These are phyloP conservation scores for Lagria hirta DNA, from an alignment of 2,888 invertebrate genomes.

Conservation along the genomic window DNA sequence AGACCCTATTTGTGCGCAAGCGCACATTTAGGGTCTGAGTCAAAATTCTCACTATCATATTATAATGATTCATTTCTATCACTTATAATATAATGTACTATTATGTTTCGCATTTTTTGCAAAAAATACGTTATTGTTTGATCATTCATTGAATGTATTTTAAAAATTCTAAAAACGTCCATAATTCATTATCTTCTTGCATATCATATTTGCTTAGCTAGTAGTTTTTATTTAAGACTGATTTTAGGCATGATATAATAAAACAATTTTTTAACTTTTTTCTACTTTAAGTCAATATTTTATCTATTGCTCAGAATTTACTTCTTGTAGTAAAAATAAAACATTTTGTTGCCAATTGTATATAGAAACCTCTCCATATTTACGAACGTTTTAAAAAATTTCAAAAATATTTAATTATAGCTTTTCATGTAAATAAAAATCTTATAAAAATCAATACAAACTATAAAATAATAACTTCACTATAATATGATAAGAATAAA, in stretches of 20 bases:
- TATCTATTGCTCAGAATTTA: constrained; percentile 23
- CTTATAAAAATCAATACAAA: too few species aligned
- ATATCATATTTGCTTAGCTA: constrained; percentile 25
- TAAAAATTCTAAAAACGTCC: constrained; percentile 30
- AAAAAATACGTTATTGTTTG: constrained; percentile 5
- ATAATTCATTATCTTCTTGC: constrained; percentile 28
- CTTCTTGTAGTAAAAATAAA: constrained; percentile 17
- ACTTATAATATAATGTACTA: too few species aligned
- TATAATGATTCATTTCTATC: too few species aligned
- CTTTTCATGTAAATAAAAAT: constrained; percentile 25
- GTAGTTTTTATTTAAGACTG: constrained; percentile 31
- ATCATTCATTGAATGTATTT: constrained; percentile 7
- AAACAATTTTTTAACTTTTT: constrained; percentile 9
- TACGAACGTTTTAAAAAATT: too few species aligned
- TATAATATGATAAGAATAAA: too few species aligned
- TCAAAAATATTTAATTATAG: too few species aligned
- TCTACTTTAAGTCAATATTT: too few species aligned
- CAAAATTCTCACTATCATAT: too few species aligned
- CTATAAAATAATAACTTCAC: too few species aligned
- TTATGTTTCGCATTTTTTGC: too few species aligned
- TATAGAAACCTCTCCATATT: constrained; percentile 13
- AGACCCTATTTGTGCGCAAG: too few species aligned
- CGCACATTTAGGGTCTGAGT: too few species aligned
- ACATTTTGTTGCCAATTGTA: constrained; percentile 14
- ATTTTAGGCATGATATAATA: constrained; percentile 24